Conservation (phyloP, 2,113 vertebrate species). For the Cervus canadensis region DNA sequence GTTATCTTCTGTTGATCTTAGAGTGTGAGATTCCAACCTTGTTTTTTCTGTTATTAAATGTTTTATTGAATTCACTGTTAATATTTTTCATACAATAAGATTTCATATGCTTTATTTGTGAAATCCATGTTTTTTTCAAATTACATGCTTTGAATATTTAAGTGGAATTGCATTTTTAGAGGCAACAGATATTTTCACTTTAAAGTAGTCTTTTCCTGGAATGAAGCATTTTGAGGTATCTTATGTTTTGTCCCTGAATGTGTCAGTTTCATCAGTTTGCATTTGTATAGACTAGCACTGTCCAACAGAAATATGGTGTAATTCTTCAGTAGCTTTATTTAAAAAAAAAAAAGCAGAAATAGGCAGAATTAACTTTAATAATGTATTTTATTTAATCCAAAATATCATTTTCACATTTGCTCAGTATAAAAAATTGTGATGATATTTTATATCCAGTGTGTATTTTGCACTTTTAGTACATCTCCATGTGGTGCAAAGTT, state of each 20-base stretch:
- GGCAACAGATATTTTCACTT: background rate
- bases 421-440: background rate
- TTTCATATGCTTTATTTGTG: slow-evolving; percentile 11
- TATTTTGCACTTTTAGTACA: background rate
- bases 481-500: background rate
- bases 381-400: slow-evolving; percentile 16
- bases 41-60: slow-evolving; percentile 12
- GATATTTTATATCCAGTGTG: background rate
- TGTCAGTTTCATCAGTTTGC: background rate
- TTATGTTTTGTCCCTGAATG: background rate
- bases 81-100: background rate
- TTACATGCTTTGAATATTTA: slow-evolving; percentile 8
- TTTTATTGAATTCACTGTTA: slow-evolving; percentile 2
- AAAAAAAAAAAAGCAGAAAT: background rate
- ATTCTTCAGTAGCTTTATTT: background rate
- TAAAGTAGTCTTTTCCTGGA: background rate
- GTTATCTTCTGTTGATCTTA: background rate
- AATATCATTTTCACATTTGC: slow-evolving; percentile 5
- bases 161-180: background rate
- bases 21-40: background rate
- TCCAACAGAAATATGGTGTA: background rate
- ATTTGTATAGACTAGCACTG: background rate
- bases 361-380: background rate
- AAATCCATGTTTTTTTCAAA: background rate
- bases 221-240: background rate